Base-by-base conservation (phyloP, 2,797 vertebrate species). In the Scolopax rusticola region DNA sequence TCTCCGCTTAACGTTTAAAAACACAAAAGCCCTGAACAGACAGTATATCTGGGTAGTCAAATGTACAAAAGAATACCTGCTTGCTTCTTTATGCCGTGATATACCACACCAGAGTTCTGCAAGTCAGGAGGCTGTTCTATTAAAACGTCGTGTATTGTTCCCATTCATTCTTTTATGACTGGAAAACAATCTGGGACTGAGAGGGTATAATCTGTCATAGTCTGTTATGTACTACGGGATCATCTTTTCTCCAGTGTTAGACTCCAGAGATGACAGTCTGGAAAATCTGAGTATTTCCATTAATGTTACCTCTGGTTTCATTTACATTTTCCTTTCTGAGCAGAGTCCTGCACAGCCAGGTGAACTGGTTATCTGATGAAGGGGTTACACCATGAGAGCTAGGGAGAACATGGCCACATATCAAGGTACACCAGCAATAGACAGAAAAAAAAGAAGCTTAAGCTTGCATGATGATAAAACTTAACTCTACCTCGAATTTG, bases 241-340 rank as follows among this genome's bases (percentile, higher is more conserved):
- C 59, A 38, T 40, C 93, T 95, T 89, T 94, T 90, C 91, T 84
- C 47, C 86, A 80, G n/a, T 10, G 33, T 41, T 85, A 68, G 85
- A 59, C 84, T 69, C 84, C 77, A 92, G 50, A 96, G 93, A 91
- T 85, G 87, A 77, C 59, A 57, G 21, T 57, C 85, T 85, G 63
- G 90, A 90, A 96, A 96, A 93, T 76, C 89, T 4, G 60, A 97
- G 83, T 54, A 76, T 60, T 96, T 77, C 86, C 63, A 65, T 61
- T 79, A 75, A 47, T 23, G 43, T 92, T 85, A 96, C 67, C 50
- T 33, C 74, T 75, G 21, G 40, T 57, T 95, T 96, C 84, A 95
- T 96, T 95, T 89, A 40, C 78, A 67, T 90, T 87, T 89, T 90
- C 68, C 79, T 91, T 70, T 75, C 57, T 48, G 64, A 80, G 38